Evolutionary conservation across 2,113 vertebrate genomes (phyloP), one percentile per base, ranked within the genome.

Genomic region (Sula dactylatra): DNA sequence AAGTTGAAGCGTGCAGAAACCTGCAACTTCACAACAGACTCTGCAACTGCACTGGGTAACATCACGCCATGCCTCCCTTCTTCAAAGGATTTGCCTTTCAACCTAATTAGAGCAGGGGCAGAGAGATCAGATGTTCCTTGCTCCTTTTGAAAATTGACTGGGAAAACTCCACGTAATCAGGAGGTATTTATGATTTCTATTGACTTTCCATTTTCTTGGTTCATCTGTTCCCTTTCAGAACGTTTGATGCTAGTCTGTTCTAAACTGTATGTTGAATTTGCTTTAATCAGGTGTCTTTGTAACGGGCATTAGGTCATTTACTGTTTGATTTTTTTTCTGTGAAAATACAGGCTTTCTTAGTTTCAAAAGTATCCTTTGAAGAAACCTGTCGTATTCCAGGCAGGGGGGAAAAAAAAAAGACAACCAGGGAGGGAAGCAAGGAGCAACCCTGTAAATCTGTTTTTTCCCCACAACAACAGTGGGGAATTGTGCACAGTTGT

Each of bases 241-340:
- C 4, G 0, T 92, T 95, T 97, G 86, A 97, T 86, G 86, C 61
- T 89, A 79, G 86, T 74, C 90, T 96, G 52, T 71, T 97, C 92
- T 95, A 93, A 96, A 92, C 61, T 82, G 73, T 93, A 77, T 84
- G 77, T 97, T 95, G 90, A 92, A 84, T 97, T 93, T 64, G 17
- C 86, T 93, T 97, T 96, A 95, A 96, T 96, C 90, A 86, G 86
- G 11, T 95, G 80, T 91, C 90, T 96, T 95, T 96, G 94, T 97
- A 93, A 88, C 76, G 91, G n/a, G 34, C 77, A 92, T 92, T 93
- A 95, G 96, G 95, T 90, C 92, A 95, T 94, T 97, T 86, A 82
- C 70, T 84, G 52, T 96, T 97, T 88, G 88, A 94, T 90, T 92
- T 96, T 91, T 90, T 90, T 93, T 78, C 56, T 69, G 47, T 79